Base-by-base conservation (phyloP, 2,113 vertebrate genomes). In the Coreoperca whiteheadi region DNA sequence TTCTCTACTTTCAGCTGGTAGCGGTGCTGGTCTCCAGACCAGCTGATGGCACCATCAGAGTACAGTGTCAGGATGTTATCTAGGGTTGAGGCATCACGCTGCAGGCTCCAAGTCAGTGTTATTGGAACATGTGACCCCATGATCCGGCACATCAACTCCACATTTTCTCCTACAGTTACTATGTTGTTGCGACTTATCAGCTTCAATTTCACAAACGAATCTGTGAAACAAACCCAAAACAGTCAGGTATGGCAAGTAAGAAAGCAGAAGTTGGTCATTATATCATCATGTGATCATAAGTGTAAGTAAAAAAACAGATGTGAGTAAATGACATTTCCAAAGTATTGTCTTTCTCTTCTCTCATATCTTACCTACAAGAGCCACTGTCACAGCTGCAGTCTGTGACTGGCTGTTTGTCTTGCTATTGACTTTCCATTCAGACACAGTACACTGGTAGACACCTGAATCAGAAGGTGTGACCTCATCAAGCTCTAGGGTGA, bases 81-180 rank as follows among this genome's bases (percentile, higher is more conserved):
- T 0, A 59, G 25, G 23, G n/a, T 28, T 0, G 70, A 66, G 60
- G 70, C 53, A 0, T n/a, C 67, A 2, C 85, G 92, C 72, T 90
- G 91, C 88, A 97, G 94, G 3, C 86, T 93, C 97, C 98, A 99
- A 0, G 16, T 81, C 72, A 97, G 74, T 0, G 94, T 89, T 0
- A 91, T 0, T 0, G 94, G 93, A 0, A 95, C 39, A 3, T 8
- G 78, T 9, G 91, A 82, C 0, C 89, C 88, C 76, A 0, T 83
- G 32, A 95, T 81, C 9, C 23, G 80, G 57, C 96, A 96, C 48
- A 93, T 41, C 74, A 96, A 25, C 34, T 77, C 69, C 70, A 92
- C 70, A 1, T 70, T 41, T 0, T 90, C 82, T 39, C 93, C 93
- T 23, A 93, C 76, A 2, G 28, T 73, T 15, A 81, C 89, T 0